Base-by-base conservation (phyloP, 2,113 vertebrate genomes). In the Microtus richardsoni region DNA sequence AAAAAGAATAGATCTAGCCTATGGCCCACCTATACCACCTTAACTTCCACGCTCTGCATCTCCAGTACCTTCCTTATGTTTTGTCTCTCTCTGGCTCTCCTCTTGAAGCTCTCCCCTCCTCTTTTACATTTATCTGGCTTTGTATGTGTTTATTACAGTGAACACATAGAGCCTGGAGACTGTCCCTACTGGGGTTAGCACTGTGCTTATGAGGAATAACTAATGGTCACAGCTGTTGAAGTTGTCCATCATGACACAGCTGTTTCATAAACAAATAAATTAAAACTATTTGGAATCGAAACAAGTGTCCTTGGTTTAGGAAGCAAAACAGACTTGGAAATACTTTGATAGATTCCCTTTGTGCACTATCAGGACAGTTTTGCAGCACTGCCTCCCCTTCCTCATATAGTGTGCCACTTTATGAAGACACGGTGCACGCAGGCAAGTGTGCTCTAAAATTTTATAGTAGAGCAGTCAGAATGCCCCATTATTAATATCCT, bases 251-350 rank as follows among this genome's bases (percentile, higher is more conserved):
- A 7, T 54, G 47, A 68, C 68, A 4, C 30, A 66, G 91, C 21
- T 68, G 47, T 21, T 91, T 64, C 47, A 85, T 49, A 52, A 36
- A 30, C 58, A 66, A 28, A 26, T 1, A 77, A 44, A 54, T 71
- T 60, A 64, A 91, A 41, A 21, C 24, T 62, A 77, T 94, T 52
- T 73, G 13, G 58, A 62, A 41, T 49, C 47, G 26, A 88, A 91
- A 52, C 49, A 52, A 52, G 49, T 82, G 58, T 47, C 12, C 11
- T 47, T 92, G n/a, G 47, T 90, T 91, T 60, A 94, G 17, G 77
- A 88, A 33, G 8, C 22, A 94, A 94, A 82, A 75, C 41, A 94
- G n/a, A 12, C 13, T 75, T 88, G 88, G 7, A 54, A 77, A 93
- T 11, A 19, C 54, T 91, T 85, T 85, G 75, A 60, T 94, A 62